These are phyloP conservation scores for Probosciger aterrimus DNA, from an alignment of 2,113 vertebrate species.

Conservation along the genomic window DNA sequence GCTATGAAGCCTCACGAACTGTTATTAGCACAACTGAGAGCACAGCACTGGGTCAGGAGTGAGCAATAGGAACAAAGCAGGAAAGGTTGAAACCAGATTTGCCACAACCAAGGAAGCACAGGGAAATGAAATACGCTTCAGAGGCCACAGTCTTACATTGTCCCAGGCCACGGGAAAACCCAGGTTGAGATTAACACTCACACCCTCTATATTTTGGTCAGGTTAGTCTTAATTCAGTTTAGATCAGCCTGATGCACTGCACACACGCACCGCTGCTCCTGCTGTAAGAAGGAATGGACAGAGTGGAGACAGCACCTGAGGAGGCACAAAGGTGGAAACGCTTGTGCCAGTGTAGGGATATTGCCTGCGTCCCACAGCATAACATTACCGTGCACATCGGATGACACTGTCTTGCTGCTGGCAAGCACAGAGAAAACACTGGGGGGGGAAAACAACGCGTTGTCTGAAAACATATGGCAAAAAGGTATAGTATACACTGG, in stretches of 20 bases:
- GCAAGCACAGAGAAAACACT: not conserved
- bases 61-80: not conserved
- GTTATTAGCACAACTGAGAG: not conserved
- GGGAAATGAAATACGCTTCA: not conserved
- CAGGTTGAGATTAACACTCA: not conserved
- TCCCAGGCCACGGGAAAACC: not conserved
- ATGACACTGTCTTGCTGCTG: not conserved
- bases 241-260: not conserved
- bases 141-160: not conserved
- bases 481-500: fast-evolving
- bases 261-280: not conserved
- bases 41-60: not conserved
- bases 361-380: not conserved
- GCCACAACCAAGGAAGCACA: not conserved
- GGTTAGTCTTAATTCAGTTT: not conserved
- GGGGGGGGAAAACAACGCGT: not conserved
- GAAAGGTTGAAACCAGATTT: not conserved
- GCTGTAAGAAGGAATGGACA: not conserved
- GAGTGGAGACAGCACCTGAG: not conserved
- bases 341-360: fast-evolving
- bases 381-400: fast-evolving
- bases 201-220: not conserved
- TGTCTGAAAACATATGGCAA: fast-evolving
- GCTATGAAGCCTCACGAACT: not conserved
- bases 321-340: not conserved